Percentiles rank a stretch among this genome's conserved stretches.
phyloP scores from a whole-genome alignment of 2,888 invertebrate genomes.

The Drosophila cracens region DNA sequence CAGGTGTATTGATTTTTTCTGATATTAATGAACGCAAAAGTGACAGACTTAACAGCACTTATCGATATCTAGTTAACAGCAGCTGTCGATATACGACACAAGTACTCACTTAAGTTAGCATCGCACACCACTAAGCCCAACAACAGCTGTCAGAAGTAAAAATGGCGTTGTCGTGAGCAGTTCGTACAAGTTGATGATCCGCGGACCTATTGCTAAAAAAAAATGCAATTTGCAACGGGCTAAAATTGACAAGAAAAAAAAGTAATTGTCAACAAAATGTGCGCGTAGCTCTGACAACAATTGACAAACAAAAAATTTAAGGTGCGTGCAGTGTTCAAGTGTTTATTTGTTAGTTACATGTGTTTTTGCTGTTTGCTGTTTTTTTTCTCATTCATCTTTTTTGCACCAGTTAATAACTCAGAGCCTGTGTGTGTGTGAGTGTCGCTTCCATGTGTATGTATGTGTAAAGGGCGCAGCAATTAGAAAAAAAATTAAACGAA shows the following conservation, averaged over 20 bases:
- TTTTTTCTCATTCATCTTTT: slow-evolving; percentile 32
- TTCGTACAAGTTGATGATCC: slow-evolving; percentile 38
- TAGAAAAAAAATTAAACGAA: slow-evolving; percentile 14
- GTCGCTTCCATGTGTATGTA: slow-evolving; percentile 47
- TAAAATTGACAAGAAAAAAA: slow-evolving; percentile 33
- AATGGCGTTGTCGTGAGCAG: slow-evolving; percentile 73
- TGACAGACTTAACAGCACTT: neutral
- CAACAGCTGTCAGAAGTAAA: slow-evolving; percentile 69
- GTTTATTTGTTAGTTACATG: slow-evolving; percentile 48
- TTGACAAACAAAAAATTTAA: slow-evolving; percentile 31
- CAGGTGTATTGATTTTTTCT: slow-evolving; percentile 2
- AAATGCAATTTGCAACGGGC: slow-evolving; percentile 54
- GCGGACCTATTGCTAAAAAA: slow-evolving; percentile 36
- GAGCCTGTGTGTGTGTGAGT: slow-evolving; percentile 48
- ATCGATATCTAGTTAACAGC: slow-evolving; percentile 9
- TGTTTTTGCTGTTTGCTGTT: slow-evolving; percentile 24
- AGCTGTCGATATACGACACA: neutral
- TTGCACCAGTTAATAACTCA: slow-evolving; percentile 56
- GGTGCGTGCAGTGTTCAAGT: slow-evolving; percentile 32
- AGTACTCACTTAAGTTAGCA: neutral
- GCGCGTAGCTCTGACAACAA: slow-evolving; percentile 30
- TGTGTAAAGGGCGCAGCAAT: slow-evolving; percentile 73
- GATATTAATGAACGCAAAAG: neutral
- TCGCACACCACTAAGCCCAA: slow-evolving; percentile 38
- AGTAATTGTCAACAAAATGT: slow-evolving; percentile 48